Base-by-base conservation (phyloP, 2,888 invertebrate genomes). In the Troides aeacus region DNA sequence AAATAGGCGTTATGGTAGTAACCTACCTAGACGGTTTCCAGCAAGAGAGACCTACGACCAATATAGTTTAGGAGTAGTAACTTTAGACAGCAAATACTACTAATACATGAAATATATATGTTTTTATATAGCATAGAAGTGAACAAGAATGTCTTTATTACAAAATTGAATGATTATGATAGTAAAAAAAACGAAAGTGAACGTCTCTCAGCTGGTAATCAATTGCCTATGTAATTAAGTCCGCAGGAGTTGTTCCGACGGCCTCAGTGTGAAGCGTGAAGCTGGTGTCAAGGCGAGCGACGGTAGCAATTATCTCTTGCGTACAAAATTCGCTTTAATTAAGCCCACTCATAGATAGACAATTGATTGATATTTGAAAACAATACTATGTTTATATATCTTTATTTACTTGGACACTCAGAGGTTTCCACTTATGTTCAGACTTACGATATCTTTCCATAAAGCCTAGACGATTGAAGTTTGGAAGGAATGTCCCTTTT, bases 281-380 rank as follows among this genome's bases (percentile, higher is more conserved):
- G 50, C 53, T n/a, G 53, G 64, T 69, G 68, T 64, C 68, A 69
- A 64, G 68, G 68, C 64, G 42, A 64, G 24, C 68, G 24, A n/a
- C 53, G 39, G 36, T 46, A 23, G 58, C 42, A 59, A 64, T 68
- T 68, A 67, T 50, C 3, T 42, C 21, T 67, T 66, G 61, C 23
- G 61, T 56, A 61, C 39, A 39, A 36, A 66, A 50, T 39, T 56
- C 36, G 57, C 17, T 61, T 39, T 53, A 61, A 61, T 66, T 61
- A 53, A 1, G 50, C 39, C 42, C 24, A n/a, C 12, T 15, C 50
- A 15, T 50, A 50, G 15, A 50, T n/a, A 46, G 59, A n/a, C 18
- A 58, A 42, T 39, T 23, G 57, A 57, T 57, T 57, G 57, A 57
- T 57, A 57, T 57, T 57, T 57, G 17, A 3, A 50, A 39, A 53